phyloP scores from a whole-genome alignment of 2,113 vertebrate genomes.

The Atractosteus spatula region DNA sequence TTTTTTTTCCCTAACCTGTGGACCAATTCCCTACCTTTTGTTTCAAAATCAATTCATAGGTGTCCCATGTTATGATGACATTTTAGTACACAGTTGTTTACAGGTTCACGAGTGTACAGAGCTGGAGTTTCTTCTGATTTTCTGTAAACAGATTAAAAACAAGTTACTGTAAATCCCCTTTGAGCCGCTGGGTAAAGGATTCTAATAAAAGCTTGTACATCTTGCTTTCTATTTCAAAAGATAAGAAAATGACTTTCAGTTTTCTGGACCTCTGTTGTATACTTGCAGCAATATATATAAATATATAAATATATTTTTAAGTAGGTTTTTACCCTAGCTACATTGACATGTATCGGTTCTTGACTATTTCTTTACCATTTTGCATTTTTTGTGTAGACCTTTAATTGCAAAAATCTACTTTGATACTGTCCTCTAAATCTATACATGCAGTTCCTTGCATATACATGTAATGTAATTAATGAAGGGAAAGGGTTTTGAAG shows the following conservation, averaged over 20 bases:
- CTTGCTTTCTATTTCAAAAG: neutral
- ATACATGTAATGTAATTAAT: constrained; percentile 36
- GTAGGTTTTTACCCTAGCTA: constrained; percentile 2
- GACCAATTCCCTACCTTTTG: constrained; percentile 13
- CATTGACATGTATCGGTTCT: neutral
- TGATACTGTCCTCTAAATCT: constrained; percentile 36
- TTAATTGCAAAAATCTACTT: constrained; percentile 22
- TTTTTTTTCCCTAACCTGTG: constrained; percentile 16
- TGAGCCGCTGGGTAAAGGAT: neutral
- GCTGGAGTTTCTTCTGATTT: neutral
- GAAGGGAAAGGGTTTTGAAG: constrained; percentile 57
- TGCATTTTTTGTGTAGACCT: constrained; percentile 21
- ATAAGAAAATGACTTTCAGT: neutral
- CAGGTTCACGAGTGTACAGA: neutral
- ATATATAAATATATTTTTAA: constrained; percentile 41
- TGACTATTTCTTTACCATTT: constrained; percentile 29
- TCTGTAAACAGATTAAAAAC: neutral
- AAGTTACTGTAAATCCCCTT: neutral
- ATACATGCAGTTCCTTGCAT: constrained; percentile 36
- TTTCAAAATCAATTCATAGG: constrained; percentile 12
- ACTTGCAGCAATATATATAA: constrained; percentile 34
- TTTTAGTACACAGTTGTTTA: constrained; percentile 30
- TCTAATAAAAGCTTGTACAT: neutral
- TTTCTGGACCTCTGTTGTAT: neutral
- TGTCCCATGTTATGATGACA: constrained; percentile 24